Conservation (phyloP, 1,140 invertebrate genomes). For the Drosophila mayri region DNA sequence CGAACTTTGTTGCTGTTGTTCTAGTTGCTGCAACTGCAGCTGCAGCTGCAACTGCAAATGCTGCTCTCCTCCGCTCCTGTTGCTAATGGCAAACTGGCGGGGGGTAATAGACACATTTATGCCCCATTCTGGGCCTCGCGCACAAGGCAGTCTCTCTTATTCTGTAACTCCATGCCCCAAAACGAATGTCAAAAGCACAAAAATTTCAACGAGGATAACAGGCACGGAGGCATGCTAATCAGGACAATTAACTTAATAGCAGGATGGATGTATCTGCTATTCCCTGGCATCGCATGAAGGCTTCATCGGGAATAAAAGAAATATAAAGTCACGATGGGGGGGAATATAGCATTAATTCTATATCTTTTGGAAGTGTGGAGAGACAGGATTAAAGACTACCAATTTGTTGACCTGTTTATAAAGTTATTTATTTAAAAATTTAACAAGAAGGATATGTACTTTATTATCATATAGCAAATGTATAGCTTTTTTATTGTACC, state of each 20-base stretch:
- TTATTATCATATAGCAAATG: background rate
- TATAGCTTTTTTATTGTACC: background rate
- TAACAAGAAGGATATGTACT: background rate
- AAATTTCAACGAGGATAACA: slow-evolving; percentile 40
- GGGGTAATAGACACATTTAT: slow-evolving; percentile 55
- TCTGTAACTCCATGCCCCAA: slow-evolving; percentile 32
- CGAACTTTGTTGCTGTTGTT: slow-evolving; percentile 68
- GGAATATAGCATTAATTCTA: too few relatives aligned
- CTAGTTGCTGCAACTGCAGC: slow-evolving; percentile 33
- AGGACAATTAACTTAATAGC: slow-evolving; percentile 54
- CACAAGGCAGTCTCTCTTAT: slow-evolving; percentile 33
- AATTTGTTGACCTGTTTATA: background rate
- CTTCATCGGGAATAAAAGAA: background rate
- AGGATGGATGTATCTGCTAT: slow-evolving; percentile 10
- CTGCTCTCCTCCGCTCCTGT: slow-evolving; percentile 19
- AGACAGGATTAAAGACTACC: too few relatives aligned
- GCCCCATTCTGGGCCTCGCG: background rate
- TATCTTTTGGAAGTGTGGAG: too few relatives aligned
- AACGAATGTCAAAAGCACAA: slow-evolving; percentile 44
- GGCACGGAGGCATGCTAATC: slow-evolving; percentile 39
- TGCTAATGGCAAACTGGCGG: slow-evolving; percentile 49
- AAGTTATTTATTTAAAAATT: background rate
- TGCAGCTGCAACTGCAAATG: slow-evolving; percentile 10
- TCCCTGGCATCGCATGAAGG: background rate
- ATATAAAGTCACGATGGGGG: background rate